Conservation (phyloP, 2,888 invertebrate species). For the Pollenia angustigena region DNA sequence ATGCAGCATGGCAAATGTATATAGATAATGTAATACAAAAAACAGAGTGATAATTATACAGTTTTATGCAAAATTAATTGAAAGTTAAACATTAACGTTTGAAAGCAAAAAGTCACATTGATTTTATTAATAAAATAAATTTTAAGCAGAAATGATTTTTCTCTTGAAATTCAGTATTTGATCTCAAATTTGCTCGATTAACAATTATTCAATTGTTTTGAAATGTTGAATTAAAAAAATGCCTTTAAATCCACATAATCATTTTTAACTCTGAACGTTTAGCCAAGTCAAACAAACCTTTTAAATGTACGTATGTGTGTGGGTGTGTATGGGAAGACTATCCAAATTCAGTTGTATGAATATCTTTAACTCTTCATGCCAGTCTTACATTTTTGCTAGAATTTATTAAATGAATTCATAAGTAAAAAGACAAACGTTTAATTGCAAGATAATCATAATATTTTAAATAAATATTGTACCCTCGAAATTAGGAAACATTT, state of each 20-base stretch:
- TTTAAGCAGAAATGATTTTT: too few species aligned
- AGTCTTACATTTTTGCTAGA: not conserved
- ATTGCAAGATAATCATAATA: slow-evolving; percentile 73
- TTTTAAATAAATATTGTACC: slow-evolving; percentile 72
- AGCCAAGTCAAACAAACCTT: too few species aligned
- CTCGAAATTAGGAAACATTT: slow-evolving; percentile 63
- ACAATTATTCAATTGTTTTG: too few species aligned
- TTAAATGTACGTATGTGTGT: too few species aligned
- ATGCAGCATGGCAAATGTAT: not conserved
- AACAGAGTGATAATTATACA: slow-evolving; percentile 49
- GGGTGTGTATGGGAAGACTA: too few species aligned
- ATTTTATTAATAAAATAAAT: not conserved
- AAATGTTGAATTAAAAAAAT: too few species aligned
- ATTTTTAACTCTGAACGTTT: too few species aligned
- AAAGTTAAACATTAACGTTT: slow-evolving; percentile 65
- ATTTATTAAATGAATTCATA: slow-evolving; percentile 65
- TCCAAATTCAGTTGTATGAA: too few species aligned
- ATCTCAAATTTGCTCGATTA: too few species aligned
- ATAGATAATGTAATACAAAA: slow-evolving; percentile 30
- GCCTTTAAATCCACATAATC: too few species aligned
- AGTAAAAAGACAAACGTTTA: slow-evolving; percentile 73
- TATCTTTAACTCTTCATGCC: not conserved
- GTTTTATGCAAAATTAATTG: slow-evolving; percentile 72
- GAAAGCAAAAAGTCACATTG: slow-evolving; percentile 61
- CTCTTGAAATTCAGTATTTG: too few species aligned